Conservation (phyloP, 2,797 vertebrate genomes). For the Gallinago stenura region DNA sequence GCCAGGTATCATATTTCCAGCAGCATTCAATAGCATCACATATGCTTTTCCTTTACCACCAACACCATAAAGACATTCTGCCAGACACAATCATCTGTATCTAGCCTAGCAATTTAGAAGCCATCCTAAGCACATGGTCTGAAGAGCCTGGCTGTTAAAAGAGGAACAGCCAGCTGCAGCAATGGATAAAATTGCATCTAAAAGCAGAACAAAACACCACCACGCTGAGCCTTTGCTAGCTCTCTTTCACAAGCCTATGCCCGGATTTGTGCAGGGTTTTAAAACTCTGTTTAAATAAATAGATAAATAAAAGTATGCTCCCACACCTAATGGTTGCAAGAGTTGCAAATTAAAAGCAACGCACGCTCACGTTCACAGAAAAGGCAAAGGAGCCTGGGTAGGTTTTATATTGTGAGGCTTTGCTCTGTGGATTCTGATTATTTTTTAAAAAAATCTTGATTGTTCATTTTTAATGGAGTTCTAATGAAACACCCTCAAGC, state of each 20-base stretch:
- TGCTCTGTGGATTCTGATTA: constrained; percentile 50
- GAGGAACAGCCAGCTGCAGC: constrained; percentile 37
- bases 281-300: neutral
- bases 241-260: neutral
- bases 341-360: neutral
- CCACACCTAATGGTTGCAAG: neutral
- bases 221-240: neutral
- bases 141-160: constrained; percentile 17
- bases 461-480: constrained; percentile 53
- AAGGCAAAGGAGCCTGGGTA: constrained; percentile 26
- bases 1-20: neutral
- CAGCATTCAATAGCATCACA: neutral
- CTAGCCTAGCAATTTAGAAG: neutral
- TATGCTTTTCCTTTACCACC: neutral
- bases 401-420: constrained; percentile 52
- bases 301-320: neutral
- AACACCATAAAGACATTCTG: neutral
- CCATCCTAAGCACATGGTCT: neutral
- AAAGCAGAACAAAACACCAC: constrained; percentile 14
- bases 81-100: constrained; percentile 19
- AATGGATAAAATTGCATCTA: constrained; percentile 18
- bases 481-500: constrained; percentile 61
- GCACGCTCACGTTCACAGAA: neutral
- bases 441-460: neutral
- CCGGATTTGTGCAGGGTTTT: neutral